Percentiles rank a stretch among this genome's conserved stretches.
Conservation (phyloP, 2,113 vertebrate species). For the Beaufortia kweichowensis region DNA sequence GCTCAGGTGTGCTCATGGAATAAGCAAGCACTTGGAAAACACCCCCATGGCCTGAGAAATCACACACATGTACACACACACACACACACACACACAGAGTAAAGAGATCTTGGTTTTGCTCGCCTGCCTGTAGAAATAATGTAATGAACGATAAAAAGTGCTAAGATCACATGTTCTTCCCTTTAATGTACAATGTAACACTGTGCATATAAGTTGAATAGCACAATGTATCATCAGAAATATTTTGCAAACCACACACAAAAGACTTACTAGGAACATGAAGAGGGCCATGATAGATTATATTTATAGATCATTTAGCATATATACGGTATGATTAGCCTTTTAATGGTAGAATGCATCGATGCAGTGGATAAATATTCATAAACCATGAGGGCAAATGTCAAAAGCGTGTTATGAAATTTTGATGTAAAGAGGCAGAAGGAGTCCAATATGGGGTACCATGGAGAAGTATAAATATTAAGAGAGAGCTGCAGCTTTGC, state of each 20-base stretch:
- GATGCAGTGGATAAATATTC: too few species aligned
- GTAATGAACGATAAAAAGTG: conserved; percentile 69
- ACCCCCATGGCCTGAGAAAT: conserved; percentile 33
- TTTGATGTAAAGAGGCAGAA: neutral
- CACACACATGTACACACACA: conserved; percentile 26
- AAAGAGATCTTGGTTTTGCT: conserved; percentile 63
- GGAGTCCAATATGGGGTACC: neutral
- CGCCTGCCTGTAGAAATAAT: conserved; percentile 60
- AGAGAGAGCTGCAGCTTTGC: conserved; percentile 7
- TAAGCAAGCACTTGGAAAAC: conserved; percentile 72
- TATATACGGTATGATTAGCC: neutral
- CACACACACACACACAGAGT: conserved; percentile 42
- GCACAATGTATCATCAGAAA: neutral
- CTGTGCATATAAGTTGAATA: neutral
- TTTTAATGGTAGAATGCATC: neutral
- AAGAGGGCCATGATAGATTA: neutral
- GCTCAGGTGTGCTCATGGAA: conserved; percentile 78
- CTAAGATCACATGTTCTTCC: conserved; percentile 52
- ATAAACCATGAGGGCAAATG: neutral
- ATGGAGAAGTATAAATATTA: neutral
- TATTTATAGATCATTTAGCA: neutral
- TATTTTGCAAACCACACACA: conserved; percentile 10
- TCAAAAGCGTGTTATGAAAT: neutral
- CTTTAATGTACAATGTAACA: neutral
- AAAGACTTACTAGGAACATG: neutral